Evolutionary conservation across 2,888 invertebrate species (phyloP).

Genomic region (Schizaphis graminum): DNA sequence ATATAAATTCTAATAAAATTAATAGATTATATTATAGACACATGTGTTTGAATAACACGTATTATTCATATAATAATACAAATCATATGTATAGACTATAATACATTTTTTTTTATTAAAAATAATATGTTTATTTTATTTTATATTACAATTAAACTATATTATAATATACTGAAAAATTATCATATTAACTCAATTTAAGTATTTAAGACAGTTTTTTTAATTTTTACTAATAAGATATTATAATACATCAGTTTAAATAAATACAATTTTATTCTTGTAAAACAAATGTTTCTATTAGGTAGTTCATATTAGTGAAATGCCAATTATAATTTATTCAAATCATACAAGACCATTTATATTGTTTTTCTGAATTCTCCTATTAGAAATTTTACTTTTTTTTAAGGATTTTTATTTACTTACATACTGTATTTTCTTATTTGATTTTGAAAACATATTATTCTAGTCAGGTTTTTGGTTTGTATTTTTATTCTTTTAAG

Average conservation of each 20-base stretch:
- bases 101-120: not conserved
- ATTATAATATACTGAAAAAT: not conserved
- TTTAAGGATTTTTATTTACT: not conserved
- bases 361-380: not conserved
- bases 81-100: not conserved
- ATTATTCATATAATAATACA: too few species aligned
- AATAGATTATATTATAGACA: not conserved
- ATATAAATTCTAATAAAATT: not conserved
- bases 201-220: not conserved
- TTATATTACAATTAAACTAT: not conserved
- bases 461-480: not conserved
- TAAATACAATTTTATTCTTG: not conserved
- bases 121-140: not conserved
- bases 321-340: not conserved
- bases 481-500: not conserved
- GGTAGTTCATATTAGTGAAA: not conserved
- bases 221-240: not conserved
- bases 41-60: not conserved
- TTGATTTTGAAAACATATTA: not conserved
- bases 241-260: not conserved
- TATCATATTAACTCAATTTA: not conserved
- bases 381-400: not conserved
- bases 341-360: not conserved
- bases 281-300: not conserved
- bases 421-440: not conserved